Percentiles rank a stretch among this genome's conserved stretches.
Conservation (phyloP, 2,888 invertebrate species). For the Biston stratarius region DNA sequence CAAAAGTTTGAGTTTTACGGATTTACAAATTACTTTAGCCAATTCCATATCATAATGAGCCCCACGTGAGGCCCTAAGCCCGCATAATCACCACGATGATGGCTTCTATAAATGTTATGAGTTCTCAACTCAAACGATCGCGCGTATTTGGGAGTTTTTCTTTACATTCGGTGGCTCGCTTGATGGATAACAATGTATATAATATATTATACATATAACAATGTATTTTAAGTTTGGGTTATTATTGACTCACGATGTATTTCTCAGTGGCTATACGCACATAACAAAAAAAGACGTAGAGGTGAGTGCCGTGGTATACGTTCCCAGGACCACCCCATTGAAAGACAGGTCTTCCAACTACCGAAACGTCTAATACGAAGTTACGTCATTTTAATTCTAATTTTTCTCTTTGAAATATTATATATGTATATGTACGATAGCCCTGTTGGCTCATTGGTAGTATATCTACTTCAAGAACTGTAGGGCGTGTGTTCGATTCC, state of each 20-base stretch:
- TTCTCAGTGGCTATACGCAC: background rate
- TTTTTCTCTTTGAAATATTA: too few species aligned
- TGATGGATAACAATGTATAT: constrained; percentile 10
- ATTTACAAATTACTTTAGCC: background rate
- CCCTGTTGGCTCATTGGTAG: too few species aligned
- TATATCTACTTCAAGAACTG: too few species aligned
- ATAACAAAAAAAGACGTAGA: too few species aligned
- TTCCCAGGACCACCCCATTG: too few species aligned
- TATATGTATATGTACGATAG: too few species aligned
- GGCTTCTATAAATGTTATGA: constrained; percentile 76
- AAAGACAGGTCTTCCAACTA: too few species aligned
- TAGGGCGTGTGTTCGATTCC: too few species aligned
- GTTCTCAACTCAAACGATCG: constrained; percentile 62
- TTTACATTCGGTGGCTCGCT: constrained; percentile 35
- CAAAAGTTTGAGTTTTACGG: background rate
- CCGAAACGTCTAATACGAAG: too few species aligned
- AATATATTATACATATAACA: too few species aligned
- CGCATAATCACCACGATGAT: constrained; percentile 74
- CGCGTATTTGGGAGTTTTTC: constrained; percentile 66
- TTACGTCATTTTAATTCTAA: too few species aligned
- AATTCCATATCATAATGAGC: background rate
- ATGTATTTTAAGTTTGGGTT: constrained; percentile 10
- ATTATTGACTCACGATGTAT: background rate
- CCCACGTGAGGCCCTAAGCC: constrained; percentile 58
- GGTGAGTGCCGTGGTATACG: too few species aligned